Conservation (phyloP, 2,888 invertebrate species). For the Odontocerum albicorne region DNA sequence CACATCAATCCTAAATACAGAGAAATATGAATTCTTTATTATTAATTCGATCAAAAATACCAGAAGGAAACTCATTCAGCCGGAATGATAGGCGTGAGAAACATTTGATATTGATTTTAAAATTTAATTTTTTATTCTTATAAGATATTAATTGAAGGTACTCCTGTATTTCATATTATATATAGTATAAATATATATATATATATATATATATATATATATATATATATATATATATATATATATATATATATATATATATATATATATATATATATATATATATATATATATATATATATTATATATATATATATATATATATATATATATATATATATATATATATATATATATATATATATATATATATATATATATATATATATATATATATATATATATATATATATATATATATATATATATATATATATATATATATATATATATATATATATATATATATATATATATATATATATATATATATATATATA, state of each 20-base stretch:
- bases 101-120: too few species aligned
- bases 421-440: slow-evolving; percentile 1
- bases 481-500: slow-evolving; percentile 1
- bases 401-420: slow-evolving; percentile 1
- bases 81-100: too few species aligned
- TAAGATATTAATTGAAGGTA: too few species aligned
- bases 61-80: too few species aligned
- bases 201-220: neutral
- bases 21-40: too few species aligned
- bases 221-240: neutral
- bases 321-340: neutral
- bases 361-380: slow-evolving; percentile 1
- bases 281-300: neutral
- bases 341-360: neutral
- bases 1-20: too few species aligned
- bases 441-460: slow-evolving; percentile 1
- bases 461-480: slow-evolving; percentile 2
- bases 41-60: too few species aligned
- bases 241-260: neutral
- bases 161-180: neutral
- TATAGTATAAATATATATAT: neutral
- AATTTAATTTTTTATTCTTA: too few species aligned
- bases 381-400: slow-evolving; percentile 1
- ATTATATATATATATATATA: slow-evolving; percentile 1
- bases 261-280: neutral